A percentile compares a stretch with the other conserved stretches of the same genome.
Conservation (phyloP, 2,797 vertebrate species). For the Danio tinwini region DNA sequence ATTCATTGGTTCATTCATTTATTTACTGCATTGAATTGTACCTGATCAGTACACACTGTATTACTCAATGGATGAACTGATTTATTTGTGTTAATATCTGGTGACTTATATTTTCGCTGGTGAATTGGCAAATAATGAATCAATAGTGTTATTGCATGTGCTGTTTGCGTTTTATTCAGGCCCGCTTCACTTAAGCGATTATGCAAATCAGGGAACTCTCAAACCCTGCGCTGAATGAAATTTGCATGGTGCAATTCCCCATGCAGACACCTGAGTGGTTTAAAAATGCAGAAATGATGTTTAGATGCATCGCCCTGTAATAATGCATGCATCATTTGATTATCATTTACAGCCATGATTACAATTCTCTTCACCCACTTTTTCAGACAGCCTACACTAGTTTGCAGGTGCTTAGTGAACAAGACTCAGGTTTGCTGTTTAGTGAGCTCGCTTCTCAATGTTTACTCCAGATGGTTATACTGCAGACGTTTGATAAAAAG, state of each 20-base stretch:
- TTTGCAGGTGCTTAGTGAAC: background rate
- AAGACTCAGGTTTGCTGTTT: background rate
- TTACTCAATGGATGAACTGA: background rate
- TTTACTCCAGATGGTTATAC: conserved; percentile 83
- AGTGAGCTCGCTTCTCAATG: conserved; percentile 61
- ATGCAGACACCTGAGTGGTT: background rate
- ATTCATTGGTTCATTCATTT: too few species aligned
- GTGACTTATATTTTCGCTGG: background rate
- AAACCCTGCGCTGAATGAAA: background rate
- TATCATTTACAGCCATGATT: background rate
- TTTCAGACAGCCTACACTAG: background rate
- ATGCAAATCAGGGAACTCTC: background rate
- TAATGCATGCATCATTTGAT: background rate
- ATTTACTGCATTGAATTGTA: background rate
- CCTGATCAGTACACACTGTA: background rate
- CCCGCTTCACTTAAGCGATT: background rate
- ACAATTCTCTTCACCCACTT: too few species aligned
- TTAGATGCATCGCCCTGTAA: background rate
- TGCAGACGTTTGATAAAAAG: conserved; percentile 81
- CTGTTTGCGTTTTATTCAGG: background rate
- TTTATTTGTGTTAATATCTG: conserved; percentile 1
- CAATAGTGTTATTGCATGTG: background rate
- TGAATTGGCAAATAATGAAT: background rate
- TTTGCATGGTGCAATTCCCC: background rate
- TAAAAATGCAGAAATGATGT: background rate